Base-by-base conservation (phyloP, 2,797 vertebrate genomes). In the Periparus ater region DNA sequence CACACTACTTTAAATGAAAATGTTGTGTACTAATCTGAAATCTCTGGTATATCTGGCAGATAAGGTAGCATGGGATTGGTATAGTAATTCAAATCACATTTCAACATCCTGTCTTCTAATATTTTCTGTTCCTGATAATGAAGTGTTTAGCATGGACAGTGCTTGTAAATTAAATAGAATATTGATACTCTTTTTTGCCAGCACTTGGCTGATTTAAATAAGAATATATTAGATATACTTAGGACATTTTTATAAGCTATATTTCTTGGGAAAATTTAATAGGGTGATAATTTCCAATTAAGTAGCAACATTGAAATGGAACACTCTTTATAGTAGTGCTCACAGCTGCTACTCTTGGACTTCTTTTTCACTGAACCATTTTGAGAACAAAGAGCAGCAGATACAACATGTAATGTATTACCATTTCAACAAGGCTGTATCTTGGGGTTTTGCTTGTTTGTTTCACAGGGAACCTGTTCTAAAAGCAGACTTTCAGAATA, bases 211-310 rank as follows among this genome's bases (percentile, higher is more conserved):
- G 36, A 74, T 94, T 89, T 90, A 91, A 85, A 72, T 80, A 81
- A 86, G 54, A 51, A 86, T 66, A 10, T 47, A 68, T 88, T 89
- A 66, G 44, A 20, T 61, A 62, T 26, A 62, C 21, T 88, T 76
- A 70, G 44, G 48, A 30, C 57, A 42, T 76, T 82, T 74, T 91
- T 10, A 7, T 36, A 91, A 86, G 16, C 60, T 0, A 0, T 70
- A 26, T 81, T 95, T 91, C 55, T 63, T 5, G 54, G 36, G 67
- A 84, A 80, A 60, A 81, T 53, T 62, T 77, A 57, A 38, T 45
- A 88, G 63, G 62, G 19, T 80, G 34, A 73, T 88, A 70, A 95
- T 84, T 93, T 88, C 47, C 47, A 84, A 60, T 93, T 68, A 88
- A 60, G 26, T 48, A 71, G 21, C 55, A 62, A 30, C 29, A 40